Percentiles rank a stretch among this genome's conserved stretches.
phyloP scores from a whole-genome alignment of 2,888 invertebrate species.

The Erebia ligea region DNA sequence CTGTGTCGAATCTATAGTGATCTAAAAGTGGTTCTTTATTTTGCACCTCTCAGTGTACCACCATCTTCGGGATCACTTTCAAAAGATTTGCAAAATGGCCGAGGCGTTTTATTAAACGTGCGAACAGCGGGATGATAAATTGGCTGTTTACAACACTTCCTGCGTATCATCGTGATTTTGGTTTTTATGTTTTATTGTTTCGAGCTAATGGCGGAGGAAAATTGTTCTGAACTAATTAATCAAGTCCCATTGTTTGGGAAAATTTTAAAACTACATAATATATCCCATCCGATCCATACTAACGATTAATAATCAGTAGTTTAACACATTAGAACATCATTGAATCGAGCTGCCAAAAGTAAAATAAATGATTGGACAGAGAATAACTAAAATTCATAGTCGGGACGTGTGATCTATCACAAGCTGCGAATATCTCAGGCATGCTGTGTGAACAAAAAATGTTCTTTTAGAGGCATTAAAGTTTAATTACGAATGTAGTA shows the following conservation, averaged over 20 bases:
- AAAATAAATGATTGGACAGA: background rate
- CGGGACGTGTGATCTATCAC: background rate
- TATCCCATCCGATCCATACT: too few species aligned
- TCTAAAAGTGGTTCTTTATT: too few species aligned
- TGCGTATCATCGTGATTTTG: constrained; percentile 25
- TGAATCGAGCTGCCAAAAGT: background rate
- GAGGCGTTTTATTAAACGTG: constrained; percentile 22
- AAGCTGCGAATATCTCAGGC: too few species aligned
- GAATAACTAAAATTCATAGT: background rate
- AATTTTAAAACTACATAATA: background rate
- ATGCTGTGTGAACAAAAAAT: background rate
- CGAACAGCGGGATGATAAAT: constrained; percentile 29
- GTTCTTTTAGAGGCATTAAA: too few species aligned
- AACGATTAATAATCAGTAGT: background rate
- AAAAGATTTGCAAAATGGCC: constrained; percentile 33
- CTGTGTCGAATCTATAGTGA: too few species aligned
- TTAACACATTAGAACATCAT: background rate
- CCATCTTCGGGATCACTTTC: constrained; percentile 17
- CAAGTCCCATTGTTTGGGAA: background rate
- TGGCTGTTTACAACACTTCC: constrained; percentile 14
- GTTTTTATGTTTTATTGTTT: background rate
- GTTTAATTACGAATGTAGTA: too few species aligned
- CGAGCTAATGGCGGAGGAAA: constrained; percentile 14
- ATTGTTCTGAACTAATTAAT: constrained; percentile 13
- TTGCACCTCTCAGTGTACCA: background rate